Evolutionary conservation across 2,797 vertebrate genomes (phyloP).

Genomic region (Oceanodroma leucorhoa): DNA sequence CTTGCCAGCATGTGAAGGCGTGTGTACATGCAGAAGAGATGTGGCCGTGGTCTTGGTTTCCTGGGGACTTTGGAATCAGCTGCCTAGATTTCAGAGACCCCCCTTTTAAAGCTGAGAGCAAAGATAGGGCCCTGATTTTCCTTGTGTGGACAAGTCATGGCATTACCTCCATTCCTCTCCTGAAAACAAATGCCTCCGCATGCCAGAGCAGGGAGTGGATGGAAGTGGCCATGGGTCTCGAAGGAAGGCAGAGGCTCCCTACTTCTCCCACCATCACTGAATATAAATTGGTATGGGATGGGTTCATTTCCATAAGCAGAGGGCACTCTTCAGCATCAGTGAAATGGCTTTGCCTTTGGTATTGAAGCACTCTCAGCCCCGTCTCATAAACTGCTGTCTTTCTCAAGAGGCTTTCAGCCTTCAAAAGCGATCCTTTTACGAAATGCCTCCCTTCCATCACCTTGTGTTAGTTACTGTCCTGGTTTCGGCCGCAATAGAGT

Average conservation of each 20-base stretch:
- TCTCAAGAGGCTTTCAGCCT: not conserved
- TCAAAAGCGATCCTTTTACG: fast-evolving
- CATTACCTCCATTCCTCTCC: not conserved
- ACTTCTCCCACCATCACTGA: not conserved
- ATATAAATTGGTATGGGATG: not conserved
- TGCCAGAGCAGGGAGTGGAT: not conserved
- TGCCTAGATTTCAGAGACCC: not conserved
- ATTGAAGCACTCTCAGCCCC: not conserved
- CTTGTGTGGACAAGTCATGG: not conserved
- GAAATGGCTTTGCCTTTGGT: not conserved
- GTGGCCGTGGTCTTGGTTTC: not conserved
- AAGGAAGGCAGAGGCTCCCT: not conserved
- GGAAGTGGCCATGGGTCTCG: not conserved
- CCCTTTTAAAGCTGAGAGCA: not conserved
- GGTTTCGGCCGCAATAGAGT: too few relatives aligned
- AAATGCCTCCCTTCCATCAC: not conserved
- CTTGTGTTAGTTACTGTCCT: not conserved
- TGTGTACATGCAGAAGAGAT: not conserved
- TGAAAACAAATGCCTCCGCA: not conserved
- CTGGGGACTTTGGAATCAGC: not conserved
- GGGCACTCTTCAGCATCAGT: not conserved
- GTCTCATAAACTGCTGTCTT: not conserved
- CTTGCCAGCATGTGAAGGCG: not conserved
- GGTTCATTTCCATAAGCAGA: not conserved
- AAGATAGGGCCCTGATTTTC: not conserved